These are phyloP conservation scores for Threskiornis aethiopicus DNA, from an alignment of 2,797 vertebrate genomes.

Conservation along the genomic window DNA sequence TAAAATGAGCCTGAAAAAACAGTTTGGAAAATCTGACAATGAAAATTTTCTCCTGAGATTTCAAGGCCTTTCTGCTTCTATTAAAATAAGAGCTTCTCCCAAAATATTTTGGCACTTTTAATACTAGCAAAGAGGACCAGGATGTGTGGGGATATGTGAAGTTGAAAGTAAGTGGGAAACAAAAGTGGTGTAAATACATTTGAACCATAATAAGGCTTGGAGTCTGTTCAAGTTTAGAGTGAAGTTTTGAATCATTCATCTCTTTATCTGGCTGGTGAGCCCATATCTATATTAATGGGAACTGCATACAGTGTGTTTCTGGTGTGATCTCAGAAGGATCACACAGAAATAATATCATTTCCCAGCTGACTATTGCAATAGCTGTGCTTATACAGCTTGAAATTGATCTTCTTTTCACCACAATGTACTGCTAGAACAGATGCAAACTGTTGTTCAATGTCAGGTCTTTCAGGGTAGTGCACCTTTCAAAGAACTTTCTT, in stretches of 20 bases:
- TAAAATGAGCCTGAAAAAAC: neutral
- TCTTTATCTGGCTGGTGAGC: neutral
- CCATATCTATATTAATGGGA: neutral
- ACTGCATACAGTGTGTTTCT: neutral
- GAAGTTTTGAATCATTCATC: neutral
- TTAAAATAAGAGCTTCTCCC: neutral
- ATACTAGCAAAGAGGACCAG: neutral
- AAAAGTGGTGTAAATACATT: neutral
- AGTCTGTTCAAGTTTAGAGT: neutral
- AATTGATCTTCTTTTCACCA: neutral
- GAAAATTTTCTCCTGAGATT: neutral
- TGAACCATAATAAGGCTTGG: neutral
- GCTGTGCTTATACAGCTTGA: neutral
- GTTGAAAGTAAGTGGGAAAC: neutral
- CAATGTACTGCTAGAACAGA: neutral
- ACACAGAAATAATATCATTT: neutral
- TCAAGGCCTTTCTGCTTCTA: neutral
- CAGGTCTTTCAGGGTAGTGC: neutral
- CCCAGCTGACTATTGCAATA: neutral
- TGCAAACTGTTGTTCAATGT: neutral
- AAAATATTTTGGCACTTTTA: neutral
- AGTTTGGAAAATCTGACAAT: neutral
- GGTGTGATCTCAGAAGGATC: neutral
- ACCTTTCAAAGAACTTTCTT: neutral
- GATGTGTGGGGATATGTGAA: neutral